Evolutionary conservation across 1,140 invertebrate species (phyloP), one percentile per base, ranked within the genome.

Genomic region (Nephotettix cincticeps): DNA sequence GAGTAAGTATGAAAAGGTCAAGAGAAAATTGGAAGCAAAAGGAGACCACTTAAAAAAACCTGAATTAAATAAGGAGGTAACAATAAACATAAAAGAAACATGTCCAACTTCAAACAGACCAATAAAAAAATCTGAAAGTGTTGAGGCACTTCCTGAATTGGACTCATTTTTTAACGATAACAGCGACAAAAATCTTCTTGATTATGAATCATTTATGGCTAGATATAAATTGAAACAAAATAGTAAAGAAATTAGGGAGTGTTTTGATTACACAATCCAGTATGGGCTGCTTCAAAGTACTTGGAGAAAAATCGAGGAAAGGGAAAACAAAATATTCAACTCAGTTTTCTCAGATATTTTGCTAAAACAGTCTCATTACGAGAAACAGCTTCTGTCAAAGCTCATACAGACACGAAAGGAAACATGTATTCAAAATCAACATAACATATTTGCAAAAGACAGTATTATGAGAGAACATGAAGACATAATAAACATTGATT

Each of bases 311-410:
- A 71, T 82, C 4, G 43, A 75, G 25, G 68, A 73, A 1, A 80
- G 83, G 74, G 83, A 87, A 75, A 84, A 87, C 70, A 74, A 75
- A 51, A 78, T 81, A 63, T 76, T 85, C 23, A 82, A 87, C 71
- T 79, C 78, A 43, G 76, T 81, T n/a, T 77, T 86, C 17, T 82
- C 82, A 0, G 81, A 82, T 68, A 85, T 84, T 72, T 80, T 88
- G 1, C 76, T 87, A 72, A 83, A 84, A 73, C 81, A 88, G 64
- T 87, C 86, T 1, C 80, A 83, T 27, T 88, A 87, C 76, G 88
- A 89, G 72, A 88, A 88, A 75, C 84, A 86, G 77, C 85, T 89
- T 78, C 80, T 84, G 30, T 83, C 82, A 36, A 86, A 87, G 78
- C 77, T 89, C 36, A 83, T 84, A 76, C 85, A 87, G 75, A 83